phyloP scores from a whole-genome alignment of 2,797 vertebrate genomes.

The Steatocranus sp. region DNA sequence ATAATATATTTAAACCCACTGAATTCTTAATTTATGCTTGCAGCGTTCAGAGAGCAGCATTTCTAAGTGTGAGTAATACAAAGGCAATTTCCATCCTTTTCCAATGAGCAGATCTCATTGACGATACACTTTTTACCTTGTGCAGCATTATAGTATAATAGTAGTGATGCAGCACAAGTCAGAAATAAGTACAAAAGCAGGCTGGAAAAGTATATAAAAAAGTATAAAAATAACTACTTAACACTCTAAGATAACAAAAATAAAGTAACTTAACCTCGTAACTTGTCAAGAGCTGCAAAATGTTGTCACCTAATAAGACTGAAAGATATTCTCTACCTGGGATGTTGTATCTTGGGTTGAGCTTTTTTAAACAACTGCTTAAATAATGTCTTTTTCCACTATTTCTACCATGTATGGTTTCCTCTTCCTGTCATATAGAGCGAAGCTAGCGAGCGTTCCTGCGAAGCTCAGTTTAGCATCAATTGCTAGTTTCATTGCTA shows the following conservation, averaged over 20 bases:
- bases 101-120: background rate
- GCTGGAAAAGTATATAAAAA: background rate
- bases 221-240: background rate
- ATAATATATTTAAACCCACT: no score
- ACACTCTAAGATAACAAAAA: background rate
- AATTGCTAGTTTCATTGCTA: background rate
- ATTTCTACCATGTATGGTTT: background rate
- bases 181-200: background rate
- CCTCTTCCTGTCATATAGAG: background rate
- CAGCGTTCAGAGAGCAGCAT: background rate
- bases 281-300: background rate
- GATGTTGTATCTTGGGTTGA: background rate
- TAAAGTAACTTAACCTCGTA: background rate
- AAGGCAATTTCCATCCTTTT: background rate
- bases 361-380: background rate
- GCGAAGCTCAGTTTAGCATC: background rate
- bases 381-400: background rate
- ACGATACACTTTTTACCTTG: background rate
- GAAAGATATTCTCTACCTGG: background rate
- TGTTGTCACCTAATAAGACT: background rate
- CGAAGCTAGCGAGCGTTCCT: background rate
- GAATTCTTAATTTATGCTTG: background rate
- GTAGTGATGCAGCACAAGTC: background rate
- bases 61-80: background rate
- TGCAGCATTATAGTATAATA: background rate